phyloP scores from a whole-genome alignment of 2,113 vertebrate species.

The Nesoenas mayeri region DNA sequence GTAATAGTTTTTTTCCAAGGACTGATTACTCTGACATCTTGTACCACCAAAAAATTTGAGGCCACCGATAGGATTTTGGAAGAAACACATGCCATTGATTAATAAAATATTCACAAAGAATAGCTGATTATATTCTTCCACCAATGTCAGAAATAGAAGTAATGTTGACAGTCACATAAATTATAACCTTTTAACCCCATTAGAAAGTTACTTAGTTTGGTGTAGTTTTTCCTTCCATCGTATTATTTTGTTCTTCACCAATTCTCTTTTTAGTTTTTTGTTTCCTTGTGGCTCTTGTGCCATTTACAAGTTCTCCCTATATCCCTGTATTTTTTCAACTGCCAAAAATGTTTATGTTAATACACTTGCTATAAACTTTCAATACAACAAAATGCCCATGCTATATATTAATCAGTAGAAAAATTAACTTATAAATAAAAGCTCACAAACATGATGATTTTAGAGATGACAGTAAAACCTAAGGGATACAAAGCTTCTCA shows the following conservation, averaged over 20 bases:
- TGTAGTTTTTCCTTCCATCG: neutral
- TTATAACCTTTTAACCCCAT: neutral
- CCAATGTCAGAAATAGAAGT: neutral
- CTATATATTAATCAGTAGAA: neutral
- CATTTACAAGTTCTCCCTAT: neutral
- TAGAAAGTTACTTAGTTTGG: neutral
- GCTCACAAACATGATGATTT: neutral
- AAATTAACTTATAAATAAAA: neutral
- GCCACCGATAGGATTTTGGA: neutral
- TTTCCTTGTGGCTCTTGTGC: neutral
- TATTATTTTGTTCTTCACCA: neutral
- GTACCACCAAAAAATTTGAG: neutral
- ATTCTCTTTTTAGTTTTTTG: neutral
- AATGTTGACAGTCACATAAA: neutral
- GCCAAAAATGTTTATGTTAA: neutral
- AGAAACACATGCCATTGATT: neutral
- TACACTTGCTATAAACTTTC: neutral
- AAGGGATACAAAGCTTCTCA: neutral
- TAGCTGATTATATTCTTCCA: neutral
- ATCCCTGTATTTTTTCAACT: neutral
- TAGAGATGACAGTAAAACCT: neutral
- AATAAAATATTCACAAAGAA: neutral
- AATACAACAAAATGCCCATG: neutral
- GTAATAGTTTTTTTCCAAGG: neutral
- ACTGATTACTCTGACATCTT: neutral